Conservation (phyloP, 2,113 vertebrate species). For the Plecturocebus donacophilus region DNA sequence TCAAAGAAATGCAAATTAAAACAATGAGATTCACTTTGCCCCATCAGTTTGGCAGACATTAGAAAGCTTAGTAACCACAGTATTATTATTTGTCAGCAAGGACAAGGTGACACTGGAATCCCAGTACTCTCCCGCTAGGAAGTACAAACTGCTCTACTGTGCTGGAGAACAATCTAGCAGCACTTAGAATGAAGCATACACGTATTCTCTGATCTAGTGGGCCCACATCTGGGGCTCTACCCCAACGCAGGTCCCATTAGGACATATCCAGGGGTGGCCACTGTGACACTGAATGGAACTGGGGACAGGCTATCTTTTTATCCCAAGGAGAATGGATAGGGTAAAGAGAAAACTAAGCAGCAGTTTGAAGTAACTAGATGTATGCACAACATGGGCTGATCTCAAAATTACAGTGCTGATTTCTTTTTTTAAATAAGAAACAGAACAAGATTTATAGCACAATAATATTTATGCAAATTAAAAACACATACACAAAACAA, state of each 20-base stretch:
- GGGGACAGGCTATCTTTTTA: not conserved
- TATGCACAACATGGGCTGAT: not conserved
- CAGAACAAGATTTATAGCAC: slow-evolving; percentile 73
- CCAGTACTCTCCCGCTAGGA: not conserved
- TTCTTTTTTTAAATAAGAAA: slow-evolving; percentile 57
- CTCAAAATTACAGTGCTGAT: slow-evolving; percentile 20
- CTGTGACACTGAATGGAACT: not conserved
- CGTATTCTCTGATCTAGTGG: not conserved
- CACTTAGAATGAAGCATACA: not conserved
- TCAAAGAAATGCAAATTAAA: not conserved
- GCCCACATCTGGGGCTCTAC: not conserved
- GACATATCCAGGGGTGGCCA: not conserved
- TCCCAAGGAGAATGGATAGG: not conserved
- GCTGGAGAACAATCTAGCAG: not conserved
- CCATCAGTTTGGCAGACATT: not conserved
- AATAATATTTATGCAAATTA: slow-evolving; percentile 76
- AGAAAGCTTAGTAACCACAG: not conserved
- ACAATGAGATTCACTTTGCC: not conserved
- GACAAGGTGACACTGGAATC: not conserved
- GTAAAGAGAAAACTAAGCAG: slow-evolving; percentile 8
- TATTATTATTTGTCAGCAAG: not conserved
- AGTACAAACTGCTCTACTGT: not conserved
- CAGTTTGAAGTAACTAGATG: slow-evolving; percentile 30
- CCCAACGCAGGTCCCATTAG: not conserved
- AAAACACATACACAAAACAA: slow-evolving; percentile 54